phyloP scores from a whole-genome alignment of 2,888 invertebrate species.

The Pterostichus niger region DNA sequence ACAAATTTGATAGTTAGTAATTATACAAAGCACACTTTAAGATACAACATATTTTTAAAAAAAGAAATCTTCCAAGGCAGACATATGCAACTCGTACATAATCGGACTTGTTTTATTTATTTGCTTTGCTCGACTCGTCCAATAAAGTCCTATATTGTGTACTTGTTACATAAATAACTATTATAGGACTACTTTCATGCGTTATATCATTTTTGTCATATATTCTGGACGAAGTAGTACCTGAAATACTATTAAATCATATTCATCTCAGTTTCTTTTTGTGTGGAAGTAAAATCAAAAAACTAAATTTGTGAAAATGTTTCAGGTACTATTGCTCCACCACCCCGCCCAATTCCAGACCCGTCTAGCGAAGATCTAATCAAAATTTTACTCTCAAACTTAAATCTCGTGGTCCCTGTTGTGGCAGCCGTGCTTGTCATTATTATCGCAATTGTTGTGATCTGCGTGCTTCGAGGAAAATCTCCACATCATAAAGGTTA shows the following conservation, averaged over 20 bases:
- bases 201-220: too few species aligned
- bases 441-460: slow-evolving; percentile 95
- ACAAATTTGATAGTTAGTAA: too few species aligned
- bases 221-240: slow-evolving; percentile 55
- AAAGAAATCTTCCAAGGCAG: too few species aligned
- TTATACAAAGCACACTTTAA: too few species aligned
- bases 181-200: too few species aligned
- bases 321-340: slow-evolving; percentile 97
- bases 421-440: slow-evolving; percentile 95
- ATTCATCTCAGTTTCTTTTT: slow-evolving; percentile 11
- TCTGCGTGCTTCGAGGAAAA: slow-evolving; percentile 93
- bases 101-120: too few species aligned
- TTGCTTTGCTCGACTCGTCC: too few species aligned
- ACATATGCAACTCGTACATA: too few species aligned
- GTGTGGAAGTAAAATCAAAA: slow-evolving; percentile 13
- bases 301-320: slow-evolving; percentile 77
- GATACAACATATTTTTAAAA: too few species aligned
- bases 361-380: slow-evolving; percentile 90
- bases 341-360: slow-evolving; percentile 90
- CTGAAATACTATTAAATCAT: slow-evolving; percentile 41
- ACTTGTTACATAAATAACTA: too few species aligned
- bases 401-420: slow-evolving; percentile 96
- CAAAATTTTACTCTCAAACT: slow-evolving; percentile 92
- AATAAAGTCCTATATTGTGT: too few species aligned
- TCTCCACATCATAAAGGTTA: slow-evolving; percentile 92